Evolutionary conservation across 2,888 invertebrate genomes (phyloP).

Genomic region (Drosophila subsilvestris): DNA sequence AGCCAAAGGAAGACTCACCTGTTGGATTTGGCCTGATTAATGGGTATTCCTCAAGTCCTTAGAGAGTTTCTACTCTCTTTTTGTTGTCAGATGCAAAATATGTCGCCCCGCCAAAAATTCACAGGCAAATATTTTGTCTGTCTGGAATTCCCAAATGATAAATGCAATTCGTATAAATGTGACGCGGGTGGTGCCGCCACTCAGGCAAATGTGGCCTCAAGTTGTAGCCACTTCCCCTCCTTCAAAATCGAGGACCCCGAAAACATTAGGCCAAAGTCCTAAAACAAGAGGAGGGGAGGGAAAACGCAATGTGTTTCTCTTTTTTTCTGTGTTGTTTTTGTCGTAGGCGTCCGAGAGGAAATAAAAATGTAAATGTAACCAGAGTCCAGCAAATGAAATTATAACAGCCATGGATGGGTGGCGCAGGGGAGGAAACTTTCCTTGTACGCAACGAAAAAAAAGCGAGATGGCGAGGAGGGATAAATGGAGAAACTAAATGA

Average conservation of each 20-base stretch:
- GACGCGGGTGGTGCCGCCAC: conserved; percentile 34
- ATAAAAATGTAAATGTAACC: conserved; percentile 76
- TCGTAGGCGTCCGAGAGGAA: conserved; percentile 61
- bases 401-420: conserved; percentile 46
- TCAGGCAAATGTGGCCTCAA: conserved; percentile 42
- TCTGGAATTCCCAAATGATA: conserved; percentile 11
- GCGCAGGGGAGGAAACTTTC: conserved; percentile 11
- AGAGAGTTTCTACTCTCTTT: background rate
- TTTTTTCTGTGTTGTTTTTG: background rate
- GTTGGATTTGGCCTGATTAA: background rate
- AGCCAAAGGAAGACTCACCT: too few relatives aligned
- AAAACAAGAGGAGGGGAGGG: conserved; percentile 30
- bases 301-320: conserved; percentile 5
- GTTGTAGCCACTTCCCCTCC: conserved; percentile 15
- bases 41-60: background rate
- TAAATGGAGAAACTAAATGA: conserved; percentile 44
- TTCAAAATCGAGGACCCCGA: conserved; percentile 52
- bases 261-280: conserved; percentile 59
- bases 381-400: conserved; percentile 68
- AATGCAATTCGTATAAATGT: conserved; percentile 71
- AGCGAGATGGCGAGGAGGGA: conserved; percentile 8
- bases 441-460: conserved; percentile 2
- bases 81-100: background rate
- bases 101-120: too few relatives aligned
- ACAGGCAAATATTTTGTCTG: too few relatives aligned